These are phyloP conservation scores for Pterophyllum scalare DNA, from an alignment of 2,113 vertebrate genomes.

Conservation along the genomic window DNA sequence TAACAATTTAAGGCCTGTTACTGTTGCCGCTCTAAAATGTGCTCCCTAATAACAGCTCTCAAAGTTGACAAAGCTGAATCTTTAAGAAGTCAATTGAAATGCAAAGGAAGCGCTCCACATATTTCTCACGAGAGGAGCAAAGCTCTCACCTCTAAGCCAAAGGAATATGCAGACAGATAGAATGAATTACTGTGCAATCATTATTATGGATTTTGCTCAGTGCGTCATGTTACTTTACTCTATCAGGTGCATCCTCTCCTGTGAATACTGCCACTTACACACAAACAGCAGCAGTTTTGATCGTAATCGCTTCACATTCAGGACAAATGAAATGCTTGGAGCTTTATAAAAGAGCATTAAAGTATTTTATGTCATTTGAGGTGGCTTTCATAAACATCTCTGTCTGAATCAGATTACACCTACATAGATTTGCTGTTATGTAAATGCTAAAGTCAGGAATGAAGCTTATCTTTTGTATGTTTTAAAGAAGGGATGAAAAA, in stretches of 20 bases:
- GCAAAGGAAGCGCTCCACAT: conserved; percentile 17
- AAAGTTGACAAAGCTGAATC: conserved; percentile 26
- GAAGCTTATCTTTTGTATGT: conserved; percentile 25
- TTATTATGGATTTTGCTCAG: conserved; percentile 52
- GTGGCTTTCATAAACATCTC: conserved; percentile 20
- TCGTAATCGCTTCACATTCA: not conserved
- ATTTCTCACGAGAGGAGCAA: conserved; percentile 21
- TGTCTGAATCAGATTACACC: conserved; percentile 40
- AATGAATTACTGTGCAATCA: conserved; percentile 20
- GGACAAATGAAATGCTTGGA: conserved; percentile 21
- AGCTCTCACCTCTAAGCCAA: conserved; percentile 31
- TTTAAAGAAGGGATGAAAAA: conserved; percentile 41
- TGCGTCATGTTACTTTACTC: conserved; percentile 23
- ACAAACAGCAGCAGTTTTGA: not conserved
- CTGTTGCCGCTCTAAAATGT: conserved; percentile 18
- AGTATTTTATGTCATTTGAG: conserved; percentile 5
- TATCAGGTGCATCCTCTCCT: conserved; percentile 13
- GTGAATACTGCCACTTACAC: conserved; percentile 1
- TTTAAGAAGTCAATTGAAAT: conserved; percentile 42
- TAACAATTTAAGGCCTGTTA: conserved; percentile 16
- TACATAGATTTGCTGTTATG: conserved; percentile 24
- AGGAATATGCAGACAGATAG: not conserved
- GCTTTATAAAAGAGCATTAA: not conserved
- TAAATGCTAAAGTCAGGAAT: conserved; percentile 34
- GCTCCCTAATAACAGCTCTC: conserved; percentile 22